phyloP scores from a whole-genome alignment of 2,888 invertebrate genomes.

The Rambutsinella grinnellia region DNA sequence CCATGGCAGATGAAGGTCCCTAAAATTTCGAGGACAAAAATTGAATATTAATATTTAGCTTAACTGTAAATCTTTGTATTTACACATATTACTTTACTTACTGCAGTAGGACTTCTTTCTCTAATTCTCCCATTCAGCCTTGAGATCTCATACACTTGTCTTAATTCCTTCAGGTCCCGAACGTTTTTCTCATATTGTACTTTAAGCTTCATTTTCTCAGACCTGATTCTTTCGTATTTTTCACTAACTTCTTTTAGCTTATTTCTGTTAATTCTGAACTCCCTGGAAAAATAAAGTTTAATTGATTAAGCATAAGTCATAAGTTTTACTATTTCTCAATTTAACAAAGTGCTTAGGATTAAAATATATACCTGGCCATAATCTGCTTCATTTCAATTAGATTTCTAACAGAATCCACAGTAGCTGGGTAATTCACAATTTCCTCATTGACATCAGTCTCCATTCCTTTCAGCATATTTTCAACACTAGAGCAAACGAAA shows the following conservation, averaged over 20 bases:
- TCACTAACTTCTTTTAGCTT: conserved; percentile 20
- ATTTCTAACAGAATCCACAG: conserved; percentile 24
- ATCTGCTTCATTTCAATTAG: conserved; percentile 38
- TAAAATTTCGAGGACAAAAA: too few species aligned
- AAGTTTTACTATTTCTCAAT: too few species aligned
- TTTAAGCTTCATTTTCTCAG: conserved; percentile 21
- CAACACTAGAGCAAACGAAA: conserved; percentile 25
- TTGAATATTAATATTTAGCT: background rate
- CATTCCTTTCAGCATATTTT: conserved; percentile 36
- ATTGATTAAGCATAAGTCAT: background rate
- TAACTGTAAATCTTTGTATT: background rate
- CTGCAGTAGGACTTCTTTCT: conserved; percentile 17
- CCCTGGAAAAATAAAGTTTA: conserved; percentile 24
- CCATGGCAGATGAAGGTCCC: background rate
- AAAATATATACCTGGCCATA: conserved; percentile 24
- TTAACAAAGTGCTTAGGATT: too few species aligned
- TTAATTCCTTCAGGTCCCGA: conserved; percentile 20
- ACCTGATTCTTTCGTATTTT: conserved; percentile 7
- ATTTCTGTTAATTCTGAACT: conserved; percentile 15
- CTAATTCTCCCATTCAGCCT: conserved; percentile 11
- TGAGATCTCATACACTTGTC: conserved; percentile 9
- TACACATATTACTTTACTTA: background rate
- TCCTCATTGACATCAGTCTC: conserved; percentile 38
- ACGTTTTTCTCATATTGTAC: background rate
- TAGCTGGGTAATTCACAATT: conserved; percentile 5